Evolutionary conservation across 2,888 invertebrate genomes (phyloP).

Genomic region (Eilema sororculum): DNA sequence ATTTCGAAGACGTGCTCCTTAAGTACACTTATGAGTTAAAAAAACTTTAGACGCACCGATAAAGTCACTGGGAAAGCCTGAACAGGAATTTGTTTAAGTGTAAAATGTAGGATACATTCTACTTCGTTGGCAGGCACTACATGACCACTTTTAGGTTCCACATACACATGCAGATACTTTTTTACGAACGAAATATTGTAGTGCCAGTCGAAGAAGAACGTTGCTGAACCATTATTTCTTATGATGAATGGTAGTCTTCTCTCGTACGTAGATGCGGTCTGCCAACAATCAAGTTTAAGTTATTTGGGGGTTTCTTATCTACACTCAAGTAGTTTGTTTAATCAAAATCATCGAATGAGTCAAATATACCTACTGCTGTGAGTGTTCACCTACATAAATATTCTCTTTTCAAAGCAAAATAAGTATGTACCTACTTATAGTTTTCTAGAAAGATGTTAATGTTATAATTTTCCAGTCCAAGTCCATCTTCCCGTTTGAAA

Average conservation of each 20-base stretch:
- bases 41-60: constrained; percentile 57
- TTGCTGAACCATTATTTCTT: constrained; percentile 79
- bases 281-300: constrained; percentile 7
- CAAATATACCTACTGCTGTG: neutral
- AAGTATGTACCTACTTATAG: too few relatives aligned
- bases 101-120: constrained; percentile 73
- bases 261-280: constrained; percentile 82
- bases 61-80: constrained; percentile 73
- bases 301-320: neutral
- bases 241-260: constrained; percentile 74
- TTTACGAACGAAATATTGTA: constrained; percentile 68
- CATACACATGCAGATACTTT: constrained; percentile 71
- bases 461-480: too few relatives aligned
- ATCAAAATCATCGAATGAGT: too few relatives aligned
- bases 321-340: too few relatives aligned
- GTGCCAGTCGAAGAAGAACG: constrained; percentile 79
- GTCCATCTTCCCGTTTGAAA: too few relatives aligned
- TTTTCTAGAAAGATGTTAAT: too few relatives aligned
- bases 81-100: constrained; percentile 76
- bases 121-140: constrained; percentile 69
- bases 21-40: neutral
- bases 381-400: too few relatives aligned
- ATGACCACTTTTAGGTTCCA: constrained; percentile 75
- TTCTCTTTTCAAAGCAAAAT: too few relatives aligned
- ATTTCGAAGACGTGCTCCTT: neutral